Percentiles rank a stretch among this genome's conserved stretches.
phyloP scores from a whole-genome alignment of 2,797 vertebrate genomes.

The Carduelis carduelis region DNA sequence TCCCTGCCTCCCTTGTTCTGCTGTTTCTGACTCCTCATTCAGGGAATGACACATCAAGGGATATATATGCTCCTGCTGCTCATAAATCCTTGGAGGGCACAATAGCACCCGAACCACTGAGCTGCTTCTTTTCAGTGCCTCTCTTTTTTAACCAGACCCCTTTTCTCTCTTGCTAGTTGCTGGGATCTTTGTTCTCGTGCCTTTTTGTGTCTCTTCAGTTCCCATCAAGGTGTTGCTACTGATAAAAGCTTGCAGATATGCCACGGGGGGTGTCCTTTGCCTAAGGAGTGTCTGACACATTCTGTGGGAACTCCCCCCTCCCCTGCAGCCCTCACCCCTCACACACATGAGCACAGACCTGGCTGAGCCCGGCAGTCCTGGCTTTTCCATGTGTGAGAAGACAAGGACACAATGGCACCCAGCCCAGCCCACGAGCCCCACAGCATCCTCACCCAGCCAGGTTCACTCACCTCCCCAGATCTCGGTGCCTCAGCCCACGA shows the following conservation, averaged over 20 bases:
- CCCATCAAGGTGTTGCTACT: neutral
- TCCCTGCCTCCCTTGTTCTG: neutral
- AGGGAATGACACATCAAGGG: neutral
- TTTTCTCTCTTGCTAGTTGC: neutral
- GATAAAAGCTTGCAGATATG: neutral
- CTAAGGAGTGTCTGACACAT: neutral
- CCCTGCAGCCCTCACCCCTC: accelerated
- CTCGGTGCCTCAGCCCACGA: accelerated
- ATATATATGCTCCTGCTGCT: neutral
- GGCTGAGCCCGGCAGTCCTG: neutral
- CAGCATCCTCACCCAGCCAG: neutral
- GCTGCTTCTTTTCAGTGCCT: neutral
- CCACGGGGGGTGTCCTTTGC: neutral
- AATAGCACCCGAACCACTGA: neutral
- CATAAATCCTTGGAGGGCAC: constrained; percentile 19
- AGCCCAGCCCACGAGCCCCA: neutral
- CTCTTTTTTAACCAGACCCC: neutral
- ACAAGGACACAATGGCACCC: neutral
- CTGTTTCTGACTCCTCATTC: neutral
- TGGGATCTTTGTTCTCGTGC: constrained; percentile 13
- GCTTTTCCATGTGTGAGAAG: neutral
- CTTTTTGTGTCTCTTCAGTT: neutral
- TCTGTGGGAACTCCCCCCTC: neutral
- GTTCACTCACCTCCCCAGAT: neutral
- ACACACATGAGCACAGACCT: accelerated